Evolutionary conservation across 2,888 invertebrate genomes (phyloP).

Genomic region (Microdon myrmicae): DNA sequence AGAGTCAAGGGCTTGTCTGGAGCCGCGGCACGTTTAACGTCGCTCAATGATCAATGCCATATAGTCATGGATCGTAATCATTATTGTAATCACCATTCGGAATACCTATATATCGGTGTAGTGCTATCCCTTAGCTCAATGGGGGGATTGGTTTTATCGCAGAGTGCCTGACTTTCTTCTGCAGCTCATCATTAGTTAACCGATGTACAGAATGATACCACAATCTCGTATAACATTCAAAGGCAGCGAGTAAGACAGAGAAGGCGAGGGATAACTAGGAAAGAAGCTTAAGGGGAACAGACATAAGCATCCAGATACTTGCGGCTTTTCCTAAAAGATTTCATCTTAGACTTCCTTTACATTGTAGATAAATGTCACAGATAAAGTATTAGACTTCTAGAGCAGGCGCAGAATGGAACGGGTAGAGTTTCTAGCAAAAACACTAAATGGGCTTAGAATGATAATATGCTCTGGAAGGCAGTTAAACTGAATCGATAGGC

Average conservation of each 20-base stretch:
- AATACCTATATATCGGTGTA: constrained; percentile 42
- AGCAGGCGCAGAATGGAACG: not conserved
- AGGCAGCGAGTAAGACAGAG: too few species aligned
- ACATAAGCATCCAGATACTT: constrained; percentile 16
- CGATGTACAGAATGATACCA: constrained; percentile 35
- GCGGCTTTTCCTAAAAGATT: constrained; percentile 47
- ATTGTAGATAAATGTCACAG: constrained; percentile 45
- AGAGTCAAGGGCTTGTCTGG: constrained; percentile 27
- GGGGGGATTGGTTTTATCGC: constrained; percentile 31
- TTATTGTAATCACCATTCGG: constrained; percentile 50
- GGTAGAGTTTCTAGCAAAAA: not conserved
- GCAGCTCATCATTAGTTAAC: constrained; percentile 47
- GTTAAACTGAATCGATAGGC: constrained; percentile 11
- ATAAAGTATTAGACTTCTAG: constrained; percentile 41
- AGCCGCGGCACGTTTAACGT: constrained; percentile 10
- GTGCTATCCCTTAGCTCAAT: not conserved
- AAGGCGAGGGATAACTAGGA: too few species aligned
- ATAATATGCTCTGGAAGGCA: constrained; percentile 30
- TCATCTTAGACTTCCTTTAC: constrained; percentile 31
- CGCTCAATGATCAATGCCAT: constrained; percentile 48
- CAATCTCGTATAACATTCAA: too few species aligned
- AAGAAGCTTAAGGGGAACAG: too few species aligned
- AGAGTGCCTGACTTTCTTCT: constrained; percentile 39
- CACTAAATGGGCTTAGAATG: constrained; percentile 26
- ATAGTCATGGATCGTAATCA: constrained; percentile 50